Evolutionary conservation across 2,888 invertebrate genomes (phyloP), one percentile per base, ranked within the genome.

Genomic region (Mesorhabditis sp.): DNA sequence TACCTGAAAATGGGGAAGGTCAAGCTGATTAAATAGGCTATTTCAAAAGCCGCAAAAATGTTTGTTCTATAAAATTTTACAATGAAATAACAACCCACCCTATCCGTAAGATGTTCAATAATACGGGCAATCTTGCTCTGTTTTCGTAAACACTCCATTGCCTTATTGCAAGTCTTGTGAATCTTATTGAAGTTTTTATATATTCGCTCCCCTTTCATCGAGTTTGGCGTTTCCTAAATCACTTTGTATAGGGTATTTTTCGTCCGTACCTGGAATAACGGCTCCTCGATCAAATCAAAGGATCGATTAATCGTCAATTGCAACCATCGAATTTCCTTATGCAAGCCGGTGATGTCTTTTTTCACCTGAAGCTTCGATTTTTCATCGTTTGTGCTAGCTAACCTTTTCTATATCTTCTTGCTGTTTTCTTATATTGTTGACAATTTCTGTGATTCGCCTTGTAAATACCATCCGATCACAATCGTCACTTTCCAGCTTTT

Each of bases 401-500:
- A 50, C 58, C 58, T 50, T 50, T 13, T 50, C 58, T n/a, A 50
- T 50, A 13, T 50, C 58, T n/a, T 50, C 58, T 50, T n/a, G 7
- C n/a, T 50, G 58, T n/a, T 50, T 50, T 50, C 58, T 50, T 13
- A 50, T 50, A 50, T 50, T 50, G 58, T 50, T 50, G 10, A 50
- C 58, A 50, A 50, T 50, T n/a, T 50, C 58, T 50, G 58, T 50
- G 58, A 50, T 50, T n/a, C 58, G 7, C n/a, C n/a, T 50, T n/a
- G 58, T 50, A 50, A 50, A 50, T n/a, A 50, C n/a, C n/a, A 10
- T n/a, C 58, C 58, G 58, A 50, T 50, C n/a, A 50, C 58, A 50
- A 50, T 50, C 58, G n/a, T 50, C 58, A n/a, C 58, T 50, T 50
- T 50, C 58, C 58, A 50, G n/a, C n/a, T 50, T 50, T 50, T 50